phyloP scores from a whole-genome alignment of 2,113 vertebrate genomes.

The Lycaon pictus region DNA sequence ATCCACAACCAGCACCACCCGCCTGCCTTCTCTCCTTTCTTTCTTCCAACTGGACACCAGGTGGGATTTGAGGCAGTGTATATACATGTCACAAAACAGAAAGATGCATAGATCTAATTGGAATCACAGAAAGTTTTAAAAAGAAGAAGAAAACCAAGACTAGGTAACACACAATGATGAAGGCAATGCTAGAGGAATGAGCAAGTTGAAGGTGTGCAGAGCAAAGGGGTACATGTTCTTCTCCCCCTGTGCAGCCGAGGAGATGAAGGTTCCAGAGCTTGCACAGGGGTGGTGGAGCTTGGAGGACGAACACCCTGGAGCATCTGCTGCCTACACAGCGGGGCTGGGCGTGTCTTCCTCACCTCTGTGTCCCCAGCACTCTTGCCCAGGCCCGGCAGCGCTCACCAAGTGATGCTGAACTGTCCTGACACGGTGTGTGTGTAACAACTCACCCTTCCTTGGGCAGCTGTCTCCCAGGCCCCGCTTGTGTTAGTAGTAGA shows the following conservation, averaged over 20 bases:
- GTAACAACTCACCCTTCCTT: not conserved
- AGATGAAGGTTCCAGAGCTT: not conserved
- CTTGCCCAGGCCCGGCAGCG: rapidly evolving
- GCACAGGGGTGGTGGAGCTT: not conserved
- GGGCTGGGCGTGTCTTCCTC: not conserved
- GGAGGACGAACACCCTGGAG: not conserved
- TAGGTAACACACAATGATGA: not conserved
- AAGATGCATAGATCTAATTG: not conserved
- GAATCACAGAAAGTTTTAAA: not conserved
- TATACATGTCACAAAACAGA: not conserved
- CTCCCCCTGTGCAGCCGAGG: not conserved
- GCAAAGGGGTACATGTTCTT: too few relatives aligned
- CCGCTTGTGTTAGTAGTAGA: not conserved
- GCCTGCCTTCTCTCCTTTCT: not conserved
- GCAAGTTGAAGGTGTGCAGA: not conserved
- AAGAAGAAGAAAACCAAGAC: not conserved
- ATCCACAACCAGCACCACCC: rapidly evolving
- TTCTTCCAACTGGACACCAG: not conserved
- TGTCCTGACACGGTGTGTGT: rapidly evolving
- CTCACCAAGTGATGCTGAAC: not conserved
- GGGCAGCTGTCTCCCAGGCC: not conserved
- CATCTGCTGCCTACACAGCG: rapidly evolving
- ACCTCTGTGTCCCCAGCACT: not conserved
- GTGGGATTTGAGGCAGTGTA: not conserved
- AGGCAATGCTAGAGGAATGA: not conserved